Percentiles rank a stretch among this genome's conserved stretches.
phyloP scores from a whole-genome alignment of 2,113 vertebrate genomes.

The Castor canadensis region DNA sequence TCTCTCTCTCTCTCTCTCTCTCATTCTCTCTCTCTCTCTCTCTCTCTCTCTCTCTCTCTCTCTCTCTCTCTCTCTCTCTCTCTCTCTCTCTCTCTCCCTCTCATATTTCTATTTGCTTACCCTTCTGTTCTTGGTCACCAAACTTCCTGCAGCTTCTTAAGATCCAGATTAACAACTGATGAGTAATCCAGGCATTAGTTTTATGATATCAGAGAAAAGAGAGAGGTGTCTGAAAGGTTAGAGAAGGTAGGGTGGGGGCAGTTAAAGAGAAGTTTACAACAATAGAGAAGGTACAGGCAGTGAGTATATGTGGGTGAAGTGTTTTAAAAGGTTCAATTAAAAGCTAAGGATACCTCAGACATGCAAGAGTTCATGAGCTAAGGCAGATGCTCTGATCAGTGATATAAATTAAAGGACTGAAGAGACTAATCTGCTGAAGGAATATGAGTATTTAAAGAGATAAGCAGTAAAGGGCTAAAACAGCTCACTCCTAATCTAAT shows the following conservation, averaged over 20 bases:
- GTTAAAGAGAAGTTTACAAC: not conserved
- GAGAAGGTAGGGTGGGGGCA: not conserved
- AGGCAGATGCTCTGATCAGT: not conserved
- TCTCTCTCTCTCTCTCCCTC: not conserved
- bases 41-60: not conserved
- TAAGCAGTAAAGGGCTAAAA: not conserved
- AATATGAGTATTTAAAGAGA: not conserved
- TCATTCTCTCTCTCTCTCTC: not conserved
- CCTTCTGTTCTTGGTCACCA: not conserved
- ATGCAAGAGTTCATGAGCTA: not conserved
- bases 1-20: not conserved
- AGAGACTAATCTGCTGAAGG: not conserved
- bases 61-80: not conserved
- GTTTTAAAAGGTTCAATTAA: not conserved
- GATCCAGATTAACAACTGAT: not conserved
- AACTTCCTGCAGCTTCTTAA: not conserved
- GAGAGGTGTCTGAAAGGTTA: not conserved
- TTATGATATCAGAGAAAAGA: not conserved
- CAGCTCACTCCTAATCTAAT: not conserved
- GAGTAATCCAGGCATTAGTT: not conserved
- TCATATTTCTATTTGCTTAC: not conserved
- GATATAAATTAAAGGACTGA: not conserved
- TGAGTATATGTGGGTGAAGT: not conserved
- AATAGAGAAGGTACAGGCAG: not conserved
- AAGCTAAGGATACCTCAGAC: not conserved